Conservation (phyloP, 2,113 vertebrate genomes). For the Narcine bancroftii region DNA sequence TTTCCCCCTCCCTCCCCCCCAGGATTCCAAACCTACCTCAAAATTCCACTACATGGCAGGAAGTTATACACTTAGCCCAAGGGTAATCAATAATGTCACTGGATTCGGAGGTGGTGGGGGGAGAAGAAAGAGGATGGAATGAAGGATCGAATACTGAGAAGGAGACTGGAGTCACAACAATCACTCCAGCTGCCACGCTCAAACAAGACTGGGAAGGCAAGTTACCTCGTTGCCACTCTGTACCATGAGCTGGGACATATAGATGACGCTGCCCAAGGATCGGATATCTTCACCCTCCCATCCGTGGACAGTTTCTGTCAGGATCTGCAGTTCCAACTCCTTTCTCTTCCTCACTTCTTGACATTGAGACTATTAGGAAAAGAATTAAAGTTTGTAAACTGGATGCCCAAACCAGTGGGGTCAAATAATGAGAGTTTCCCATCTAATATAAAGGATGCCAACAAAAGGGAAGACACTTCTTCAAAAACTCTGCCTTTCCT, state of each 20-base stretch:
- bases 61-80: not conserved
- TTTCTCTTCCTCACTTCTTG: slow-evolving; percentile 93
- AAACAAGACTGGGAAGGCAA: not conserved
- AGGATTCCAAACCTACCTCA: not conserved
- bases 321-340: slow-evolving; percentile 89
- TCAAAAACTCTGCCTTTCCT: not conserved
- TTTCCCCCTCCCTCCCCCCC: too few species aligned
- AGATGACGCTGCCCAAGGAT: slow-evolving; percentile 80
- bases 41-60: not conserved
- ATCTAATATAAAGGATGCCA: not conserved
- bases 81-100: too few species aligned
- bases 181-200: not conserved
- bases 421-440: not conserved
- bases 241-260: slow-evolving; percentile 91
- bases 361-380: slow-evolving; percentile 71
- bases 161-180: not conserved
- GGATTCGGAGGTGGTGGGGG: too few species aligned
- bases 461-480: not conserved
- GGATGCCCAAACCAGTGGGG: not conserved
- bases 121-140: too few species aligned
- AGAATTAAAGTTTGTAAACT: slow-evolving; percentile 32
- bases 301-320: slow-evolving; percentile 81
- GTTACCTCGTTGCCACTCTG: slow-evolving; percentile 80
- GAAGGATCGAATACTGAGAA: too few species aligned
- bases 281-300: slow-evolving; percentile 97